A percentile compares a stretch with the other conserved stretches of the same genome.
Evolutionary conservation across 2,888 invertebrate species (phyloP).

Genomic region (Dorcus parallelipipedus): DNA sequence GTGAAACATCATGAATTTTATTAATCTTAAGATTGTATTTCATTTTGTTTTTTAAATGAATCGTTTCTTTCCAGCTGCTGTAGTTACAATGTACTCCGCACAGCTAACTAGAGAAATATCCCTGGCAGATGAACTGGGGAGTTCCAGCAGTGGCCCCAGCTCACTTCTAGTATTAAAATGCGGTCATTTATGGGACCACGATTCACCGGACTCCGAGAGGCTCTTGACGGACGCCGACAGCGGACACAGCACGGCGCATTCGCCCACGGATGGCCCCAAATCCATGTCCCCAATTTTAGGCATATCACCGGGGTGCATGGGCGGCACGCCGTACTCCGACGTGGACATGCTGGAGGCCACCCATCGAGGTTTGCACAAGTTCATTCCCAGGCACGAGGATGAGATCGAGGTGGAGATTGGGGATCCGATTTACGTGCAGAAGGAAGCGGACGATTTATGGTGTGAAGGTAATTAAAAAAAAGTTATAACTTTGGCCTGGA

Average conservation of each 20-base stretch:
- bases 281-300: slow-evolving; percentile 69
- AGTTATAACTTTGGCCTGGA: too few species aligned
- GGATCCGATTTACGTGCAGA: slow-evolving; percentile 94
- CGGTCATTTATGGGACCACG: slow-evolving; percentile 72
- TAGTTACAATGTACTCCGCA: slow-evolving; percentile 56
- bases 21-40: too few species aligned
- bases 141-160: slow-evolving; percentile 38
- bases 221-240: slow-evolving; percentile 80
- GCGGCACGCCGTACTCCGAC: slow-evolving; percentile 71
- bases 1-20: too few species aligned
- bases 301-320: slow-evolving; percentile 54
- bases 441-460: slow-evolving; percentile 96
- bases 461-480: slow-evolving; percentile 73
- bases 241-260: slow-evolving; percentile 88
- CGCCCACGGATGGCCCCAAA: slow-evolving; percentile 81
- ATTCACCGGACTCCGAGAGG: slow-evolving; percentile 84
- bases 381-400: slow-evolving; percentile 91
- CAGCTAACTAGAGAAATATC: slow-evolving; percentile 65
- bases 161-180: slow-evolving; percentile 70
- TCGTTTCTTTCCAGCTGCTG: slow-evolving; percentile 55
- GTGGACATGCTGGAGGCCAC: slow-evolving; percentile 76
- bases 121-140: slow-evolving; percentile 63
- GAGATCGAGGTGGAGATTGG: slow-evolving; percentile 97
- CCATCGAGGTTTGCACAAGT: slow-evolving; percentile 93
- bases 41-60: too few species aligned